Conservation (phyloP, 2,113 vertebrate species). For the Labeo catla region DNA sequence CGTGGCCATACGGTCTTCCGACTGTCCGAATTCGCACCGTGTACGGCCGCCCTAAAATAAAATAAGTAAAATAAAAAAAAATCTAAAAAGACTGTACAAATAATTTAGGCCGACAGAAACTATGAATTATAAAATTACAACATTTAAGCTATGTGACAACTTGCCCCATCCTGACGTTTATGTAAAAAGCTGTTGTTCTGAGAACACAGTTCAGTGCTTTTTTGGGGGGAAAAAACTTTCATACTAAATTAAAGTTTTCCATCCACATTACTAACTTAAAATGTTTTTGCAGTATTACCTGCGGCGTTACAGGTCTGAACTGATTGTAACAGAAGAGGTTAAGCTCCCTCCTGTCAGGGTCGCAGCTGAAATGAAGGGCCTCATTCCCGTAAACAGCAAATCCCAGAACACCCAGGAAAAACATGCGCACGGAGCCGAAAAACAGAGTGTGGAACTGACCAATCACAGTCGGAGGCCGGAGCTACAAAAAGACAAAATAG, state of each 20-base stretch:
- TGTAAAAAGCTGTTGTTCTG: background rate
- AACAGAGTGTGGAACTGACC: slow-evolving; percentile 81
- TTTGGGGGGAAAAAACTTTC: too few relatives aligned
- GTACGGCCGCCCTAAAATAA: too few relatives aligned
- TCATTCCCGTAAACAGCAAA: slow-evolving; percentile 89
- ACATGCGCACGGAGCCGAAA: slow-evolving; percentile 78
- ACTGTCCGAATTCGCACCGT: too few relatives aligned
- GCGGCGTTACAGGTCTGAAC: slow-evolving; percentile 87
- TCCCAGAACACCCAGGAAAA: slow-evolving; percentile 84
- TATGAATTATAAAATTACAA: background rate
- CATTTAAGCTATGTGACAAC: background rate
- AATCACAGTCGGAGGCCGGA: slow-evolving; percentile 77
- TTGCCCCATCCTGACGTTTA: background rate
- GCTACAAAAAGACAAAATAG: slow-evolving; percentile 58
- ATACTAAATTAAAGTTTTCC: background rate
- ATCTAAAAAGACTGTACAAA: too few relatives aligned
- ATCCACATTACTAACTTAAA: too few relatives aligned
- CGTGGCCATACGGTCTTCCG: too few relatives aligned
- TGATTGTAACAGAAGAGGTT: slow-evolving; percentile 92
- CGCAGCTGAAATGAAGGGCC: slow-evolving; percentile 89
- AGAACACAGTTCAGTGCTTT: background rate
- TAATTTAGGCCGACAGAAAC: background rate
- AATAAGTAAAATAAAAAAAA: too few relatives aligned
- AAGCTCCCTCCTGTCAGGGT: slow-evolving; percentile 84
- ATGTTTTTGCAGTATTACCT: slow-evolving; percentile 69